Conservation (phyloP, 2,888 invertebrate species). For the Campoplex capitator region DNA sequence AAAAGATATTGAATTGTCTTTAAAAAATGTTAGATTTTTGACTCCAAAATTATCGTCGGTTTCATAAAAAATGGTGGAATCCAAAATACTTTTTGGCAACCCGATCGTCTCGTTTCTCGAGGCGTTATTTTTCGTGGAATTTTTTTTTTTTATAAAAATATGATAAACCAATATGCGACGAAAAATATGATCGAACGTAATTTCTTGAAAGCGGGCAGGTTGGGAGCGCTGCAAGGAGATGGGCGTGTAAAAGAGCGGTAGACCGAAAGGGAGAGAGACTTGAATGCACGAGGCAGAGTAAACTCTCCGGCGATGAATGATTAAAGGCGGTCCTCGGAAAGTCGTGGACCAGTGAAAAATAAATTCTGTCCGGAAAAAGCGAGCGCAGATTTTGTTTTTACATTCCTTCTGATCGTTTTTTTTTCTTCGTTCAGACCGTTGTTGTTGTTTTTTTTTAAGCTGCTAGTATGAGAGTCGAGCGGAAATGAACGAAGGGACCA, state of each 20-base stretch:
- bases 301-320: constrained; percentile 62
- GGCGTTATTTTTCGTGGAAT: neutral
- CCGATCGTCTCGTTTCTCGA: neutral
- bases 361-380: constrained; percentile 66
- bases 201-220: neutral
- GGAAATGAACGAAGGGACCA: constrained; percentile 81
- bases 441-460: constrained; percentile 62
- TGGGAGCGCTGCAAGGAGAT: neutral
- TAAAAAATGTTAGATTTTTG: neutral
- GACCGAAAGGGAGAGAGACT: constrained; percentile 53
- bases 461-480: constrained; percentile 70
- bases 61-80: neutral
- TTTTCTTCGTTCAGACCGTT: neutral
- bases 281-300: constrained; percentile 64
- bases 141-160: neutral
- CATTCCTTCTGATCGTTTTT: constrained; percentile 38
- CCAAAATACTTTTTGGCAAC: neutral
- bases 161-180: neutral
- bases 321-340: constrained; percentile 54
- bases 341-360: constrained; percentile 44
- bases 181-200: neutral
- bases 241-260: neutral
- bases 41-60: neutral
- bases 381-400: constrained; percentile 75
- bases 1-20: neutral